Evolutionary conservation across 2,888 invertebrate species (phyloP).

Genomic region (Cerastoderma edule): DNA sequence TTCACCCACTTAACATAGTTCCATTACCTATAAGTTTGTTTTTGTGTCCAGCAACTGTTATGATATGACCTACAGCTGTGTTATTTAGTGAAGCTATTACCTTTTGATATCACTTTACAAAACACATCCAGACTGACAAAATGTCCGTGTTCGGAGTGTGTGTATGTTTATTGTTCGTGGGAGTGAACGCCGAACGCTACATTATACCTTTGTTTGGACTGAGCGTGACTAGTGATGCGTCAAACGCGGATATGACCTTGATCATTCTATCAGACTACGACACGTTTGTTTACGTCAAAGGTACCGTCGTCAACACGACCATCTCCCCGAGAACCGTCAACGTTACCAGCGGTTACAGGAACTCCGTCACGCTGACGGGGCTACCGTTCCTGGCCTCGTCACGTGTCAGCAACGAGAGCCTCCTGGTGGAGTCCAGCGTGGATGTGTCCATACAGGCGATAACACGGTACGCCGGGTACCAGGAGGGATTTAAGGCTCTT

Average conservation of each 20-base stretch:
- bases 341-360: background rate
- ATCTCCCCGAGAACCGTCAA: background rate
- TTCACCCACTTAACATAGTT: too few relatives aligned
- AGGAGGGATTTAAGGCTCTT: conserved; percentile 41
- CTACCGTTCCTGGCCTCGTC: background rate
- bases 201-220: conserved; percentile 14
- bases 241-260: background rate
- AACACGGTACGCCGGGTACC: conserved; percentile 13
- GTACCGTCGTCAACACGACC: background rate
- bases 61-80: too few relatives aligned
- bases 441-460: conserved; percentile 9
- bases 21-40: too few relatives aligned
- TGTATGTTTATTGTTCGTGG: too few relatives aligned
- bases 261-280: background rate
- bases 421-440: background rate
- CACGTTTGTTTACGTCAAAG: background rate
- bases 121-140: too few relatives aligned
- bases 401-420: conserved; percentile 3
- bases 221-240: background rate
- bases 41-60: too few relatives aligned
- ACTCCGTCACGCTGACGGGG: background rate
- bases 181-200: too few relatives aligned
- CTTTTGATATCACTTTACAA: too few relatives aligned
- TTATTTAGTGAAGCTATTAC: too few relatives aligned
- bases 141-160: too few relatives aligned